These are phyloP conservation scores for Martes martes DNA, from an alignment of 2,113 vertebrate species.

Conservation along the genomic window DNA sequence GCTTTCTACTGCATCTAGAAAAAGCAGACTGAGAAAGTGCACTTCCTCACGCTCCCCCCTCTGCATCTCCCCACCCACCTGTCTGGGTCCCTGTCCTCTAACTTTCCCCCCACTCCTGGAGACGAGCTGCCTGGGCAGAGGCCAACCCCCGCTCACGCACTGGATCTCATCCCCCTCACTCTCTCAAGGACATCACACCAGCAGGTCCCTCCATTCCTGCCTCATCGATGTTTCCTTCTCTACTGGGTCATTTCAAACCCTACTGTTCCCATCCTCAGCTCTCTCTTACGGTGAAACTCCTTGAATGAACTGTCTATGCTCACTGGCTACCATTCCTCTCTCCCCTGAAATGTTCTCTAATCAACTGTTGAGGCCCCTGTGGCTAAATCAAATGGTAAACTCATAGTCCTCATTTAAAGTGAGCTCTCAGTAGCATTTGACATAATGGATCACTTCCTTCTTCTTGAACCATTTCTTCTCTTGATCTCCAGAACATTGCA, in stretches of 20 bases:
- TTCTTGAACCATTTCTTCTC: background rate
- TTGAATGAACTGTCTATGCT: background rate
- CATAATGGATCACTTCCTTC: background rate
- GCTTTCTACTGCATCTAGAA: background rate
- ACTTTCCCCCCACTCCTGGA: background rate
- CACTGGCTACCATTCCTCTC: background rate
- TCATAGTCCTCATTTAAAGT: background rate
- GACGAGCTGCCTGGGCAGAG: background rate
- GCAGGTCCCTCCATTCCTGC: background rate
- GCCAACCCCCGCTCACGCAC: fast-evolving
- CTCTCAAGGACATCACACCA: background rate
- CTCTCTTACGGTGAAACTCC: background rate
- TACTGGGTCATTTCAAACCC: background rate
- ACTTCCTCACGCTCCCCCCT: background rate
- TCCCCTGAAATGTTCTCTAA: background rate
- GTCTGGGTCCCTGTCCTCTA: background rate
- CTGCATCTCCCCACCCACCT: background rate
- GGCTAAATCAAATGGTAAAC: background rate
- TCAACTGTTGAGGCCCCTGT: background rate
- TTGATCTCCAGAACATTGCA: background rate
- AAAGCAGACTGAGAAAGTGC: background rate
- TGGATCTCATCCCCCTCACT: background rate
- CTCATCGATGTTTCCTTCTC: background rate
- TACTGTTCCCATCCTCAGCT: background rate
- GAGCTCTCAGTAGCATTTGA: background rate